A percentile compares a stretch with the other conserved stretches of the same genome.
phyloP scores from a whole-genome alignment of 1,140 invertebrate genomes.

The Lepidurus arcticus region DNA sequence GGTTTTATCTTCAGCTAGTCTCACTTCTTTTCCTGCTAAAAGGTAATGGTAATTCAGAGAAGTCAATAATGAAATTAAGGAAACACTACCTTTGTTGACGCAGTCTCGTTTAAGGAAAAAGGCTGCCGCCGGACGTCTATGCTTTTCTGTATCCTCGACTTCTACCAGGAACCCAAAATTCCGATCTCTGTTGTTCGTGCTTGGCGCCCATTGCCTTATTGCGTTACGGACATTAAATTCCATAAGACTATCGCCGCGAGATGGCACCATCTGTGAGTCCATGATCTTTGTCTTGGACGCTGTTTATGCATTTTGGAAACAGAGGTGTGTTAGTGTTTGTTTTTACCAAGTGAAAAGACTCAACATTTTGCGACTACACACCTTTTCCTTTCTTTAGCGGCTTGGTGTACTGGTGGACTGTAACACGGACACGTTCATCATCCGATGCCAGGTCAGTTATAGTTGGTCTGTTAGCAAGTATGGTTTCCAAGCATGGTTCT shows the following conservation, averaged over 20 bases:
- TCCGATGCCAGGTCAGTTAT: constrained; percentile 39
- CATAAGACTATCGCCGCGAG: constrained; percentile 43
- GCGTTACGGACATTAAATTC: constrained; percentile 45
- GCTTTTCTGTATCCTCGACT: constrained; percentile 58
- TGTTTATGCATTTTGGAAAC: constrained; percentile 33
- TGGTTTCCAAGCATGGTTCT: constrained; percentile 5
- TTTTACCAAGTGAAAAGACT: not conserved
- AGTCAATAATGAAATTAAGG: not conserved
- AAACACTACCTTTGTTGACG: not conserved
- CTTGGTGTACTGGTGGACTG: constrained; percentile 56
- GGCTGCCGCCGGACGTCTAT: constrained; percentile 46
- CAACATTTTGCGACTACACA: constrained; percentile 40
- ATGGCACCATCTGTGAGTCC: constrained; percentile 51
- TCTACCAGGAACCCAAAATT: constrained; percentile 56
- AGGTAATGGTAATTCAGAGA: not conserved
- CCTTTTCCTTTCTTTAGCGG: constrained; percentile 53
- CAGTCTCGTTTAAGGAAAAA: constrained; percentile 33
- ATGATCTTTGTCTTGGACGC: constrained; percentile 52
- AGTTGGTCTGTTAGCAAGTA: not conserved
- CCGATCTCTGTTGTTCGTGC: not conserved
- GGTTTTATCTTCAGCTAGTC: not conserved
- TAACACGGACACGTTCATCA: constrained; percentile 55
- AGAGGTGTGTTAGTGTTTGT: constrained; percentile 26
- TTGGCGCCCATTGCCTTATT: constrained; percentile 43
- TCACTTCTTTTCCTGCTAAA: constrained; percentile 11